Conservation (phyloP, 2,888 invertebrate genomes). For the Sinodicranocentrus sp. region DNA sequence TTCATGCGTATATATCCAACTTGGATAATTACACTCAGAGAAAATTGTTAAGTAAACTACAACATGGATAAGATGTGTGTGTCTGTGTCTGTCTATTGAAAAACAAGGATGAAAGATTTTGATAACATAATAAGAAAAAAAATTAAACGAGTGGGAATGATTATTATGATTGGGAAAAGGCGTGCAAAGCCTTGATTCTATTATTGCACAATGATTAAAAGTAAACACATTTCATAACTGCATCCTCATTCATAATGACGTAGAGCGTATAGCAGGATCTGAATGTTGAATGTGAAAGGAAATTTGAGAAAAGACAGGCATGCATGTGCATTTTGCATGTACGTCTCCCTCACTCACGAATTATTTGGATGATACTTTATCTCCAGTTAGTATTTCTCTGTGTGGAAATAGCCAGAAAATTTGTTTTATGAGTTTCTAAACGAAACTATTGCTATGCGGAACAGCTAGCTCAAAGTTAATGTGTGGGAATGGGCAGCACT, state of each 20-base stretch:
- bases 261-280: too few species aligned
- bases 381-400: too few species aligned
- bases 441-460: constrained; percentile 15
- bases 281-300: too few species aligned
- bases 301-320: neutral
- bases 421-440: constrained; percentile 2
- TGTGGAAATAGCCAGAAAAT: too few species aligned
- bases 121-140: constrained; percentile 29
- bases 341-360: too few species aligned
- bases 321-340: neutral
- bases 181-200: constrained; percentile 43
- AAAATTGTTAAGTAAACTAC: constrained; percentile 7
- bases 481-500: constrained; percentile 17
- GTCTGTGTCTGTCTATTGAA: neutral
- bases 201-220: constrained; percentile 45
- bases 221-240: constrained; percentile 30
- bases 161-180: constrained; percentile 36
- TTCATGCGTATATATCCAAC: neutral
- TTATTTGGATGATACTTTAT: too few species aligned
- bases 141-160: constrained; percentile 37
- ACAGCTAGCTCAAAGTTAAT: constrained; percentile 18
- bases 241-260: too few species aligned
- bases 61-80: neutral
- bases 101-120: constrained; percentile 23
- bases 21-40: neutral